Evolutionary conservation across 2,113 vertebrate species (phyloP).

Genomic region (Dermatemys mawii): DNA sequence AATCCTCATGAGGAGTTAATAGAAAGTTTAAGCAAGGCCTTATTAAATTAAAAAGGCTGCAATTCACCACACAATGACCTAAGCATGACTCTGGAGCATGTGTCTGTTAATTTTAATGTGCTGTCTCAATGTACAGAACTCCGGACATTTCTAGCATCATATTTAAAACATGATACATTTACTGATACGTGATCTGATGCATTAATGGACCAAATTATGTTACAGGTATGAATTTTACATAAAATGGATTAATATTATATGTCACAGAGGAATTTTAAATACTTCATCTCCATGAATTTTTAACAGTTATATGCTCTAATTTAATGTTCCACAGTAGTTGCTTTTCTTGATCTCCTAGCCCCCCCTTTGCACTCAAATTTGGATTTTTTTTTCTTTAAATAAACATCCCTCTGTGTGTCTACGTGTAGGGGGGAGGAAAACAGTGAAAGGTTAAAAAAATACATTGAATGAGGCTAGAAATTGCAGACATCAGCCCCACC

Average conservation of each 20-base stretch:
- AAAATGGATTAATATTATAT: slow-evolving; percentile 81
- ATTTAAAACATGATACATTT: slow-evolving; percentile 69
- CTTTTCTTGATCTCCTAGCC: slow-evolving; percentile 1
- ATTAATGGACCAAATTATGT: slow-evolving; percentile 79
- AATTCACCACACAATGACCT: slow-evolving; percentile 50
- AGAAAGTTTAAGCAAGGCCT: slow-evolving; percentile 47
- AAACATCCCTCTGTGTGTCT: neutral
- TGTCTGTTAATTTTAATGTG: slow-evolving; percentile 72
- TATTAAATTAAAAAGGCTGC: slow-evolving; percentile 72
- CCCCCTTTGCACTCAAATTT: neutral
- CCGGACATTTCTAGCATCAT: slow-evolving; percentile 58
- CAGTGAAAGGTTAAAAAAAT: neutral
- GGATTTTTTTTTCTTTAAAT: neutral
- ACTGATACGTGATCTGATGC: slow-evolving; percentile 70
- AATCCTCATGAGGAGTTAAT: slow-evolving; percentile 13
- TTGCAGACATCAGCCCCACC: neutral
- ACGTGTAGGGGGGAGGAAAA: neutral
- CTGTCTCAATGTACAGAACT: slow-evolving; percentile 47
- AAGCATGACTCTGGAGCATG: slow-evolving; percentile 33
- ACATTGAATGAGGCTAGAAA: neutral
- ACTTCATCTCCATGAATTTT: slow-evolving; percentile 77
- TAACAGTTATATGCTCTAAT: slow-evolving; percentile 76
- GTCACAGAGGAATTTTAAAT: slow-evolving; percentile 79
- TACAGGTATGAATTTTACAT: slow-evolving; percentile 85
- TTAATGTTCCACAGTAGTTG: slow-evolving; percentile 64